phyloP scores from a whole-genome alignment of 92 coral and sea anemone species.

The Parazoanthus swiftii region DNA sequence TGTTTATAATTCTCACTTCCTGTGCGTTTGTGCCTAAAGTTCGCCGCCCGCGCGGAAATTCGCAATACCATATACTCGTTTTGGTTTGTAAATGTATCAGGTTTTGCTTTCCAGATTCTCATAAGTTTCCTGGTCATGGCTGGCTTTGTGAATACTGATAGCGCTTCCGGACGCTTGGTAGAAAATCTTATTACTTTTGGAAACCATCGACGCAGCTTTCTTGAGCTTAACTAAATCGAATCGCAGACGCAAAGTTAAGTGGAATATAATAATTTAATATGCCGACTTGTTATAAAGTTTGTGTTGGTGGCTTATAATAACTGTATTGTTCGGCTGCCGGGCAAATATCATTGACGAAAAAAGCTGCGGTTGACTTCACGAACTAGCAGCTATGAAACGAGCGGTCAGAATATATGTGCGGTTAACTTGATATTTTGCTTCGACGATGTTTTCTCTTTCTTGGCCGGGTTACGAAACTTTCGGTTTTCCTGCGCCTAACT shows the following conservation, averaged over 20 bases:
- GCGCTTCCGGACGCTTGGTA: too few relatives aligned
- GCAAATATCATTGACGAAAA: slow-evolving; percentile 3
- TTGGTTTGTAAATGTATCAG: too few relatives aligned
- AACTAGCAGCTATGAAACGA: background rate
- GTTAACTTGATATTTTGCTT: background rate
- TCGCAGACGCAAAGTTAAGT: background rate
- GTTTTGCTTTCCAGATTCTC: too few relatives aligned
- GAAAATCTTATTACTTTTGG: too few relatives aligned
- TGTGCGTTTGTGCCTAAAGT: background rate
- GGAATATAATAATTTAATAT: too few relatives aligned
- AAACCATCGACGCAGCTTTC: too few relatives aligned
- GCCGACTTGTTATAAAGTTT: background rate
- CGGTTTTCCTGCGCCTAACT: background rate
- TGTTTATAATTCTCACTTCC: background rate
- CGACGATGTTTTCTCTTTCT: background rate
- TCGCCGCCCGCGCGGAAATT: too few relatives aligned
- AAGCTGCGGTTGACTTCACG: background rate
- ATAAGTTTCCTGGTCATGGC: too few relatives aligned
- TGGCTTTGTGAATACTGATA: too few relatives aligned
- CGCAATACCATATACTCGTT: background rate
- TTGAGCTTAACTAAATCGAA: background rate
- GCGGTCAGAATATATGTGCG: background rate
- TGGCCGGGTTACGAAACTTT: background rate
- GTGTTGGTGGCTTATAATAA: background rate
- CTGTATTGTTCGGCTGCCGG: background rate